Percentiles rank a stretch among this genome's conserved stretches.
phyloP scores from a whole-genome alignment of 2,113 vertebrate species.

The Mionectes macconnelli region DNA sequence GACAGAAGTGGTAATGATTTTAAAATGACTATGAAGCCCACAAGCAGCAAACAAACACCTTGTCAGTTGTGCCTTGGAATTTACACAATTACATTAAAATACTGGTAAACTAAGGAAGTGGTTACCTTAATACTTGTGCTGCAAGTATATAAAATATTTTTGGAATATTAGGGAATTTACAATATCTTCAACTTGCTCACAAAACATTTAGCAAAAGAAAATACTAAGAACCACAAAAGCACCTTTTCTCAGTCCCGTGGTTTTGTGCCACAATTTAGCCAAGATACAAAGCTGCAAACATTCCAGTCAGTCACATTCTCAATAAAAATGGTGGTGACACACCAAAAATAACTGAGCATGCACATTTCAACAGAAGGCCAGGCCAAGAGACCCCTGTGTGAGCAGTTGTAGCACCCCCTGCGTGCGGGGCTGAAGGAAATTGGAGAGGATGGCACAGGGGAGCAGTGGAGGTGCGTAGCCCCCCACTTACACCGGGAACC shows the following conservation, averaged over 20 bases:
- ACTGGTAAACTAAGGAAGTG: background rate
- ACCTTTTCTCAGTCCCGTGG: background rate
- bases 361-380: background rate
- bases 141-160: background rate
- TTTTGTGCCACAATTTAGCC: background rate
- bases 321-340: background rate
- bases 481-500: rapidly evolving
- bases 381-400: rapidly evolving
- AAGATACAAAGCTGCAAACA: background rate
- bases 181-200: background rate
- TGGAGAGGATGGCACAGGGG: rapidly evolving
- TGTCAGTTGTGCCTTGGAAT: background rate
- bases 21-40: background rate
- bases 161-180: background rate
- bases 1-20: background rate
- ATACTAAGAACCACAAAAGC: background rate
- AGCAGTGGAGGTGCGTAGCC: background rate
- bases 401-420: background rate
- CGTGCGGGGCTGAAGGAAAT: rapidly evolving
- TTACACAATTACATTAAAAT: background rate
- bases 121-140: background rate
- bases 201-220: background rate
- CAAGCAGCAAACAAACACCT: background rate
- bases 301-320: background rate
- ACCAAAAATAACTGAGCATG: background rate